phyloP scores from a whole-genome alignment of 2,888 invertebrate species.

The Chydorus sphaericus region DNA sequence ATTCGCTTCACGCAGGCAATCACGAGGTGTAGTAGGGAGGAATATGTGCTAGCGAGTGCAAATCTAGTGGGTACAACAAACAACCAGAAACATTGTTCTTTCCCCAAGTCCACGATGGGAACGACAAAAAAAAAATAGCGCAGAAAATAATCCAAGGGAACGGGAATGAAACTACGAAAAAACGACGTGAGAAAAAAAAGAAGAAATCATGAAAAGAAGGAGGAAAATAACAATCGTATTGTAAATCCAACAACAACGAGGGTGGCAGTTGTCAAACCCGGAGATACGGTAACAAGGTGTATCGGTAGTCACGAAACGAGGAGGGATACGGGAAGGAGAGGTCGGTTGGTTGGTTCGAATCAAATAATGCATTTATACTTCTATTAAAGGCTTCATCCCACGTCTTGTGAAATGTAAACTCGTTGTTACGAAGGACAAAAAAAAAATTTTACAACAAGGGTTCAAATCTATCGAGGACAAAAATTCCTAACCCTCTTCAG shows the following conservation, averaged over 20 bases:
- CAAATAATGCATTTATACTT: no score
- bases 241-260: background rate
- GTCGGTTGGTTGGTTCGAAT: no score
- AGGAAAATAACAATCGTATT: background rate
- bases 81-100: background rate
- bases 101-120: background rate
- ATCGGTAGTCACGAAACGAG: constrained; percentile 4
- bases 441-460: constrained; percentile 1
- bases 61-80: background rate
- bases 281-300: background rate
- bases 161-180: constrained; percentile 3
- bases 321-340: background rate
- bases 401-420: background rate
- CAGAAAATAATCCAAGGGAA: background rate
- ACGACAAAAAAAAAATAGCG: background rate
- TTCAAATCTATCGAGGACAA: no score
- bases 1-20: constrained; percentile 2
- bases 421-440: constrained; percentile 2
- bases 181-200: background rate
- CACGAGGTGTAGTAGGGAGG: background rate
- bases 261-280: background rate
- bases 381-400: background rate
- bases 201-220: background rate
- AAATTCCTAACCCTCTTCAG: no score
- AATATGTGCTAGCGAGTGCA: background rate